Conservation (phyloP, 1,140 invertebrate species). For the Drosophila triauraria region DNA sequence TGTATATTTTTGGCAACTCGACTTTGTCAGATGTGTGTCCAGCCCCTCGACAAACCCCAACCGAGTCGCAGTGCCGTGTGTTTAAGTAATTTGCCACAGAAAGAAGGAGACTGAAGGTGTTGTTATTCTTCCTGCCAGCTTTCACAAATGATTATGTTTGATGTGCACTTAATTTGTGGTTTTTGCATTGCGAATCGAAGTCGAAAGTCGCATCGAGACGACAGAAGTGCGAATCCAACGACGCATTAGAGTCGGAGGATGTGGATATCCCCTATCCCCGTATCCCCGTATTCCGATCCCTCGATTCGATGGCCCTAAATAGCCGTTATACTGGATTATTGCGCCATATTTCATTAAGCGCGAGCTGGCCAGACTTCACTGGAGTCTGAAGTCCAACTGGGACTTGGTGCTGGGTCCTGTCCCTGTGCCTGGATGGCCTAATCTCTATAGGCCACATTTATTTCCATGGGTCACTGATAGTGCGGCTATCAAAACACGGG, state of each 20-base stretch:
- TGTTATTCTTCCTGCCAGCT: constrained; percentile 66
- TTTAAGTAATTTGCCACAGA: constrained; percentile 78
- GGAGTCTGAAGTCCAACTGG: not conserved
- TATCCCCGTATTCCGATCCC: not conserved
- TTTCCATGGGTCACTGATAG: constrained; percentile 85
- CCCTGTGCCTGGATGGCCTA: constrained; percentile 63
- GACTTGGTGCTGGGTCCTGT: constrained; percentile 38
- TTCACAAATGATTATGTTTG: constrained; percentile 84
- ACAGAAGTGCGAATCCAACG: constrained; percentile 69
- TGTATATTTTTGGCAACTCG: constrained; percentile 12
- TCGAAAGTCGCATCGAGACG: constrained; percentile 19
- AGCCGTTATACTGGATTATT: constrained; percentile 80
- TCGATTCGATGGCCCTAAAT: constrained; percentile 74
- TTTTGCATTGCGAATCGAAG: constrained; percentile 50
- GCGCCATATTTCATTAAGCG: constrained; percentile 80
- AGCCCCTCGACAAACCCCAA: constrained; percentile 32
- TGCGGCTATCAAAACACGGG: constrained; percentile 84
- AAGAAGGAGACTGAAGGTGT: constrained; percentile 55
- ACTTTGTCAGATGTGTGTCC: constrained; percentile 16
- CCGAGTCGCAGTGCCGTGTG: constrained; percentile 49
- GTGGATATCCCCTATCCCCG: constrained; percentile 1
- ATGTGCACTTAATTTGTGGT: constrained; percentile 81
- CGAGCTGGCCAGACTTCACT: constrained; percentile 10
- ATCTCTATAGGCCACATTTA: constrained; percentile 85
- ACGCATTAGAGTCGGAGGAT: constrained; percentile 63